Conservation (phyloP, 2,888 invertebrate genomes). For the Lucinisca nassula region DNA sequence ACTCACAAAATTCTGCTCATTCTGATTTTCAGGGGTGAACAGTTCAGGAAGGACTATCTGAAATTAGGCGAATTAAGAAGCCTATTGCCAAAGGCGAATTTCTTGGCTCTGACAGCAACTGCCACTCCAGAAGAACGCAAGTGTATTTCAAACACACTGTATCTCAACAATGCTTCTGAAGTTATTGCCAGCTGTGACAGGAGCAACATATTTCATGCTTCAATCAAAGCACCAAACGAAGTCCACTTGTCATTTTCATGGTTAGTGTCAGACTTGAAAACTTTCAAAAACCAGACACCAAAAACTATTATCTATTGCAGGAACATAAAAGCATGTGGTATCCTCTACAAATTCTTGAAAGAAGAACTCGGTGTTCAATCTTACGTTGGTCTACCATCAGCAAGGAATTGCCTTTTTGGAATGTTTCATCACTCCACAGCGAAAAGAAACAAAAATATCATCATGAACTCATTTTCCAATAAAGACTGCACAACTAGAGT, state of each 20-base stretch:
- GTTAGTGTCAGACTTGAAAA: constrained; percentile 18
- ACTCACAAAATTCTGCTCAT: too few relatives aligned
- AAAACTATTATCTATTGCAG: constrained; percentile 26
- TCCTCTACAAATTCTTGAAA: neutral
- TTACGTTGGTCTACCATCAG: constrained; percentile 14
- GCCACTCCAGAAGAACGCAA: neutral
- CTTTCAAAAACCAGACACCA: neutral
- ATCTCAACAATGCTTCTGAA: neutral
- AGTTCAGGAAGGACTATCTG: constrained; percentile 4
- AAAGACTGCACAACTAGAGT: constrained; percentile 21
- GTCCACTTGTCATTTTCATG: constrained; percentile 8
- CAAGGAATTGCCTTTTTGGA: constrained; percentile 28
- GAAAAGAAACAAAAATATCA: constrained; percentile 21
- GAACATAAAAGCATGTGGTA: constrained; percentile 27
- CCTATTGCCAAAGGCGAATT: constrained; percentile 13
- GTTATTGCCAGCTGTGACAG: neutral
- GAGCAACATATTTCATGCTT: constrained; percentile 2
- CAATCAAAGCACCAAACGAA: constrained; percentile 3
- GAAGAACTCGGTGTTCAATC: constrained; percentile 4
- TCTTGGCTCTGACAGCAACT: constrained; percentile 27
- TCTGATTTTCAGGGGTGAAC: neutral
- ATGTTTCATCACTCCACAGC: constrained; percentile 36
- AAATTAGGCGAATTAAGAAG: constrained; percentile 25
- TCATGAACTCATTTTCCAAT: constrained; percentile 10
- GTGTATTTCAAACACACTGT: neutral